phyloP scores from a whole-genome alignment of 2,797 vertebrate species.

The Discoglossus pictus region DNA sequence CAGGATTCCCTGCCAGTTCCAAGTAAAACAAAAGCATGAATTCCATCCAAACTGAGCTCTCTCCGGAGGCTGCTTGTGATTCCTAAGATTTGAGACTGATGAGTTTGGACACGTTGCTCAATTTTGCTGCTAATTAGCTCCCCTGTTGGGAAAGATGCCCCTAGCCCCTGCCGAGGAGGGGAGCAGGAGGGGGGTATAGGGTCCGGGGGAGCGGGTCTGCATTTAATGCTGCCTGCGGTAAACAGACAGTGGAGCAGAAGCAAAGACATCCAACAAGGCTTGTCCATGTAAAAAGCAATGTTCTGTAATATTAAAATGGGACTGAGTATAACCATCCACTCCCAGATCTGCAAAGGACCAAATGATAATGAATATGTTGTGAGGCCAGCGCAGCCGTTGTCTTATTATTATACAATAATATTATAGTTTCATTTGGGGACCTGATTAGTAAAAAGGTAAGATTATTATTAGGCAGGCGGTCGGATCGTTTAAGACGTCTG shows the following conservation, averaged over 20 bases:
- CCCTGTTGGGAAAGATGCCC: slow-evolving; percentile 50
- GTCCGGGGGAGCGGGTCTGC: slow-evolving; percentile 5
- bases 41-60: slow-evolving; percentile 10
- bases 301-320: background rate
- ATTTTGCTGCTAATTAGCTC: slow-evolving; percentile 51
- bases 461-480: too few species aligned
- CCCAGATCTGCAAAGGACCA: too few species aligned
- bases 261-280: background rate
- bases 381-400: too few species aligned
- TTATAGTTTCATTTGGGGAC: too few species aligned
- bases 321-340: background rate
- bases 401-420: too few species aligned
- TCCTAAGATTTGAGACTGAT: slow-evolving; percentile 43
- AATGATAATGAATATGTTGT: too few species aligned
- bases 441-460: too few species aligned
- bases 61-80: slow-evolving; percentile 37
- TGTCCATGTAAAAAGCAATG: background rate
- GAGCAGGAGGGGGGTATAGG: slow-evolving; percentile 15
- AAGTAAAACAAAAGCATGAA: slow-evolving; percentile 42
- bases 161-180: slow-evolving; percentile 33
- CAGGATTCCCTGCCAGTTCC: slow-evolving; percentile 25
- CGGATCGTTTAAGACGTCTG: too few species aligned
- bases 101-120: slow-evolving; percentile 48
- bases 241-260: slow-evolving; percentile 15
- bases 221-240: slow-evolving; percentile 15